A percentile compares a stretch with the other conserved stretches of the same genome.
These are phyloP conservation scores for Campaea margaritaria DNA, from an alignment of 2,888 invertebrate genomes.

Conservation along the genomic window DNA sequence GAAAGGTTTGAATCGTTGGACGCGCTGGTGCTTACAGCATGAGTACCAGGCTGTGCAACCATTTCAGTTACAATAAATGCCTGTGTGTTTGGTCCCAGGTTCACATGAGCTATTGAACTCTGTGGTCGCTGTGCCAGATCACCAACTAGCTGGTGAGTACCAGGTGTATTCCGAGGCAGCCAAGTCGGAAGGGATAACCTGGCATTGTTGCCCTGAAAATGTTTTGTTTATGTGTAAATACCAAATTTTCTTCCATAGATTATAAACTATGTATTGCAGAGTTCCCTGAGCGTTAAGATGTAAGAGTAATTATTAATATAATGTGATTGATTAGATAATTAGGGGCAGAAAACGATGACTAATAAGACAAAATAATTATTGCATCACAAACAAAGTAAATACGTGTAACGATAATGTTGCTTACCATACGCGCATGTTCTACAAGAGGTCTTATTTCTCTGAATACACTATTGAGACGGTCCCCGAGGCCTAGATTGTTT, in stretches of 20 bases:
- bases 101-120: conserved; percentile 76
- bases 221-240: background rate
- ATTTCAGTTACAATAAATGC: conserved; percentile 72
- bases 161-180: conserved; percentile 73
- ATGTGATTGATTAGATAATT: conserved; percentile 3
- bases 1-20: conserved; percentile 71
- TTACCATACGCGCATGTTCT: conserved; percentile 86
- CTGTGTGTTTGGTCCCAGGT: conserved; percentile 62
- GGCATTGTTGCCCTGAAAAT: conserved; percentile 73
- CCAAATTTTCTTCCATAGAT: background rate
- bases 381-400: conserved; percentile 41
- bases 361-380: conserved; percentile 38
- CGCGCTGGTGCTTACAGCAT: conserved; percentile 61
- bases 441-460: conserved; percentile 88
- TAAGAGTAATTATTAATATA: conserved; percentile 7
- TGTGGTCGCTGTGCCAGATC: conserved; percentile 69
- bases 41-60: conserved; percentile 55
- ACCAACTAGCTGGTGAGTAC: conserved; percentile 64
- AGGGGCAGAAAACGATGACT: conserved; percentile 24
- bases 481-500: conserved; percentile 73
- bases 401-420: conserved; percentile 15
- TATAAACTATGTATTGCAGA: background rate
- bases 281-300: background rate
- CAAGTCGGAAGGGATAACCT: conserved; percentile 76
- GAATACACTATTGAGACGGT: conserved; percentile 78